Conservation (phyloP, 2,797 vertebrate species). For the Acestrorhynchus altus region DNA sequence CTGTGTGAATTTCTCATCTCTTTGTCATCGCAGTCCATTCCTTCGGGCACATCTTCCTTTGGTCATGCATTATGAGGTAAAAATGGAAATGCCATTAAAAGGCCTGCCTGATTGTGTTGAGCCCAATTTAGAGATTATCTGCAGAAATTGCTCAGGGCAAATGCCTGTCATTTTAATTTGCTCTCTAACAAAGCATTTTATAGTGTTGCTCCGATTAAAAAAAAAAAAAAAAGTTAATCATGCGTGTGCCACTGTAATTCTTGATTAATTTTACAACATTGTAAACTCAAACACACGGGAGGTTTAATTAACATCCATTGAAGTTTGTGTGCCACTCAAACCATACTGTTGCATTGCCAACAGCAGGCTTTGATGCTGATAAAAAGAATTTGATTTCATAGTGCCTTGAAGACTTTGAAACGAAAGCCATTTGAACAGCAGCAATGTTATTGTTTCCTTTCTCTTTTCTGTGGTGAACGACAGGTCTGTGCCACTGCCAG, state of each 20-base stretch:
- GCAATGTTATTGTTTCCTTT: conserved; percentile 9
- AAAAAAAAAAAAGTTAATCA: conserved; percentile 47
- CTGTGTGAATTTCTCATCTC: conserved; percentile 1
- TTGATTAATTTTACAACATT: conserved; percentile 59
- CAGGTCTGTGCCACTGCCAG: not conserved
- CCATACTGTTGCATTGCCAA: conserved; percentile 33
- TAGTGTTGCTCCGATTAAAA: conserved; percentile 53
- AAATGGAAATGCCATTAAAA: conserved; percentile 18
- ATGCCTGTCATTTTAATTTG: conserved; percentile 63
- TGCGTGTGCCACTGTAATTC: conserved; percentile 30
- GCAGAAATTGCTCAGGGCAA: conserved; percentile 31
- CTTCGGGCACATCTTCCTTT: conserved; percentile 8
- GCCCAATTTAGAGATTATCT: conserved; percentile 50
- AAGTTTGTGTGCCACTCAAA: conserved; percentile 37
- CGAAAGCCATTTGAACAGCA: conserved; percentile 13
- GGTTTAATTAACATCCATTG: conserved; percentile 53
- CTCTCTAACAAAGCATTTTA: conserved; percentile 51
- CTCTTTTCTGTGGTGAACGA: too few species aligned
- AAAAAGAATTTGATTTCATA: conserved; percentile 43
- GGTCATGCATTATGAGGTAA: conserved; percentile 25
- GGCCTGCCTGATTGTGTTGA: conserved; percentile 25
- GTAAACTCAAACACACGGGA: conserved; percentile 49
- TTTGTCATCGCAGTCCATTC: not conserved
- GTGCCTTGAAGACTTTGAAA: conserved; percentile 21
- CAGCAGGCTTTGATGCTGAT: conserved; percentile 47